Conservation (phyloP, 2,113 vertebrate species). For the Archocentrus centrarchus region DNA sequence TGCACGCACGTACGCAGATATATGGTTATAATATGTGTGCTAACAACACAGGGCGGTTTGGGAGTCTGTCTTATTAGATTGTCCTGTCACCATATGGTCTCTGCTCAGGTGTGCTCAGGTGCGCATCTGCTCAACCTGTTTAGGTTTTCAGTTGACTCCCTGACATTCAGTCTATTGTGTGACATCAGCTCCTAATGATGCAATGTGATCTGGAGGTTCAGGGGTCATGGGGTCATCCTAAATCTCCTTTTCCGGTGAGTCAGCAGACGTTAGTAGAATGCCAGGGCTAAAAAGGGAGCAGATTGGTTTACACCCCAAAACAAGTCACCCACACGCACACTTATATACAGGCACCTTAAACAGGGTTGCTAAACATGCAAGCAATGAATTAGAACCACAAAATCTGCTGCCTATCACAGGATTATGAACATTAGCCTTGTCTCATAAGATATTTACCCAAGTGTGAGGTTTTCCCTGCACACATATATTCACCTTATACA, state of each 20-base stretch:
- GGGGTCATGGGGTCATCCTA: constrained; percentile 35
- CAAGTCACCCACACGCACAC: not conserved
- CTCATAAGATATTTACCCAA: not conserved
- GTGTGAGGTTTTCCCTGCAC: not conserved
- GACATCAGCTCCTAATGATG: constrained; percentile 40
- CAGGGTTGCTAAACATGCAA: not conserved
- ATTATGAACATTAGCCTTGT: not conserved
- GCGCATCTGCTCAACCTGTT: constrained; percentile 9
- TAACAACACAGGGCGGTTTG: constrained; percentile 40
- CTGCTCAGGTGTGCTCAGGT: constrained; percentile 49
- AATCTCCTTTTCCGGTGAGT: constrained; percentile 39
- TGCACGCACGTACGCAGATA: constrained; percentile 15
- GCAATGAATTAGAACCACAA: not conserved
- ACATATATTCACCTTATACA: constrained; percentile 4
- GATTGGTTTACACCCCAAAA: constrained; percentile 50
- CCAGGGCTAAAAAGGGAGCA: constrained; percentile 50
- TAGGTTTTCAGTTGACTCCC: constrained; percentile 5
- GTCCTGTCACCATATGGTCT: constrained; percentile 44
- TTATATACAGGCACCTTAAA: not conserved
- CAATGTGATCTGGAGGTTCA: constrained; percentile 38
- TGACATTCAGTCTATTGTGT: constrained; percentile 3
- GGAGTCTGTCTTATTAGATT: constrained; percentile 47
- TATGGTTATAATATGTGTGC: not conserved
- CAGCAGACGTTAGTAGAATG: constrained; percentile 40
- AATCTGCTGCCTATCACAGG: not conserved